phyloP scores from a whole-genome alignment of 2,888 invertebrate genomes.

The Tachina fera region DNA sequence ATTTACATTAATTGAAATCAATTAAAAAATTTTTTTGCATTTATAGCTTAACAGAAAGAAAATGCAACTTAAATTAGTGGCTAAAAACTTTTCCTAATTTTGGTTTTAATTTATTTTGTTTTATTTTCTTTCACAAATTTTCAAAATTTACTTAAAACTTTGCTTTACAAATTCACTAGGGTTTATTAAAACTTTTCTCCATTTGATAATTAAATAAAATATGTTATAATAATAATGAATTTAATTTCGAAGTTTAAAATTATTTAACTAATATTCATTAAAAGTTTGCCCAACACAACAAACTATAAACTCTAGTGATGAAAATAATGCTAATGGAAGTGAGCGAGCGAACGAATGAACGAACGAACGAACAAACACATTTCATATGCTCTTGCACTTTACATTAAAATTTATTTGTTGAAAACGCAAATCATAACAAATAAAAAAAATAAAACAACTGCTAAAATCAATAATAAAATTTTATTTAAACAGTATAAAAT shows the following conservation, averaged over 20 bases:
- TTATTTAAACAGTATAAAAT: constrained; percentile 13
- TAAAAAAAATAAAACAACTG: background rate
- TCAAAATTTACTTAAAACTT: background rate
- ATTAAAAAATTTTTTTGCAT: background rate
- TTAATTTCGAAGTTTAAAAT: constrained; percentile 25
- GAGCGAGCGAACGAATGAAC: background rate
- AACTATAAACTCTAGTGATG: constrained; percentile 1
- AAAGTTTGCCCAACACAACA: constrained; percentile 44
- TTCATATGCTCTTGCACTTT: background rate
- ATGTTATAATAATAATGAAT: constrained; percentile 17
- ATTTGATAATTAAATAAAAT: constrained; percentile 17
- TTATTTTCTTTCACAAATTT: background rate
- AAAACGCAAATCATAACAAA: background rate
- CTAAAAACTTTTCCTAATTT: constrained; percentile 13
- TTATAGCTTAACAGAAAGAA: background rate
- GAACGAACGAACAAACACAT: background rate
- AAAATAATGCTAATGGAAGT: background rate
- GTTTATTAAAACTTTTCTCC: constrained; percentile 9
- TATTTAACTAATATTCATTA: constrained; percentile 39
- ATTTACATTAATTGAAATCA: too few species aligned
- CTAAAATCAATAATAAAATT: constrained; percentile 3
- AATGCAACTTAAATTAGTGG: background rate
- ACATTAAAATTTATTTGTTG: background rate
- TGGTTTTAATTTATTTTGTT: background rate
- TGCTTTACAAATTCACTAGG: background rate